Conservation (phyloP, 2,113 vertebrate genomes). For the Microcebus murinus region DNA sequence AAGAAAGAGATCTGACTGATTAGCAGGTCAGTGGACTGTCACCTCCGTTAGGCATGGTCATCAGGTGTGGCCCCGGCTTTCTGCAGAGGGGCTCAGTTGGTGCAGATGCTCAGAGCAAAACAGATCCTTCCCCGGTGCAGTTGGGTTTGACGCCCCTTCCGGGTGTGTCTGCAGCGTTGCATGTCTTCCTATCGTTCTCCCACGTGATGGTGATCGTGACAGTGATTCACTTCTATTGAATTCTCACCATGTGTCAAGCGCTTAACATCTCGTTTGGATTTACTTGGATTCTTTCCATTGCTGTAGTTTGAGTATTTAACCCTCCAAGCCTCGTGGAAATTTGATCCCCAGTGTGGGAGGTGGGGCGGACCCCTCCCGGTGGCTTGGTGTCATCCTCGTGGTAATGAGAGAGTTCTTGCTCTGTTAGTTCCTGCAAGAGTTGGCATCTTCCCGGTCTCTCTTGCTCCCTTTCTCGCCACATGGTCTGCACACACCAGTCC, state of each 20-base stretch:
- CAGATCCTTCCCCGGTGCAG: background rate
- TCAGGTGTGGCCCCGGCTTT: background rate
- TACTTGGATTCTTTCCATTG: background rate
- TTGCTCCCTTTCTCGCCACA: too few relatives aligned
- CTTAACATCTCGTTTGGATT: background rate
- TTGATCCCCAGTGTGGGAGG: too few relatives aligned
- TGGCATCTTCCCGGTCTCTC: too few relatives aligned
- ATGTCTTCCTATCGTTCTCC: background rate
- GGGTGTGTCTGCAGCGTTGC: accelerated
- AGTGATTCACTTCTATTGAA: background rate
- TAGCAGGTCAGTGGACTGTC: background rate
- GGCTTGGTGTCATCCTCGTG: too few relatives aligned
- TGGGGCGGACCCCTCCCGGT: too few relatives aligned
- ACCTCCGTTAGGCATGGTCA: too few relatives aligned
- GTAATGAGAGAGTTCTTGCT: too few relatives aligned
- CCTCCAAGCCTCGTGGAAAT: too few relatives aligned
- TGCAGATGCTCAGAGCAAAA: background rate
- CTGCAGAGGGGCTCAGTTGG: background rate
- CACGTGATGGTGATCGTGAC: background rate
- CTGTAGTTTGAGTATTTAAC: too few relatives aligned
- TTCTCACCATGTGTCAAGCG: background rate
- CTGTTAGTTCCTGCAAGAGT: too few relatives aligned
- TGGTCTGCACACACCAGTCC: too few relatives aligned
- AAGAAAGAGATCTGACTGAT: background rate
- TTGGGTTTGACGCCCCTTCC: background rate